Conservation (phyloP, 2,888 invertebrate species). For the Oxyscelio sp. region DNA sequence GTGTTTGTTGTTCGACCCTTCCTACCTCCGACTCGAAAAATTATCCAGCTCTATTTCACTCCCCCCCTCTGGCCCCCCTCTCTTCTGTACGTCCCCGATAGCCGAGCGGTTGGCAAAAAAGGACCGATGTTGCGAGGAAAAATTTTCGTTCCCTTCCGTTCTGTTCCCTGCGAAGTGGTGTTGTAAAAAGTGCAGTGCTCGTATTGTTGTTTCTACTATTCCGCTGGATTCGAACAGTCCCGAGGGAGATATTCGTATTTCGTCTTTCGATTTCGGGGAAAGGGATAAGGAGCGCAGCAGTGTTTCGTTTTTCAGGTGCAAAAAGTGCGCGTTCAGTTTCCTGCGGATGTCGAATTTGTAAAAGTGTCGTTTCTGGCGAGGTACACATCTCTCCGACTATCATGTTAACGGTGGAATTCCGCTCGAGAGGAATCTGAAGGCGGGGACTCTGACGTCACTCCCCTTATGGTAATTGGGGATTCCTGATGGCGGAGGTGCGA, state of each 20-base stretch:
- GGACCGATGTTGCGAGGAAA: no score
- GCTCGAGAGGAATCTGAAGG: conserved; percentile 89
- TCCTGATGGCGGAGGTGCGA: conserved; percentile 94
- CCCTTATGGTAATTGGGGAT: conserved; percentile 94
- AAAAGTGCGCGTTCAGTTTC: conserved; percentile 27
- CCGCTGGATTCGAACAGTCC: no score
- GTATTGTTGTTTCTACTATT: neutral
- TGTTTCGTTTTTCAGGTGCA: conserved; percentile 37
- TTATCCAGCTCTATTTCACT: no score
- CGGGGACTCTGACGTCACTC: conserved; percentile 93
- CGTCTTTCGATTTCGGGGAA: no score
- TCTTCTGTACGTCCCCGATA: no score
- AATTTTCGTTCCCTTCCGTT: no score
- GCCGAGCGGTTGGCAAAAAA: no score
- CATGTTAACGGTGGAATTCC: conserved; percentile 89
- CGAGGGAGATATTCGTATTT: no score
- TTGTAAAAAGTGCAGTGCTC: conserved; percentile 24
- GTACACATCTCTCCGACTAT: conserved; percentile 65
- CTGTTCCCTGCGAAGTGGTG: no score
- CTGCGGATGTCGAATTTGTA: conserved; percentile 30
- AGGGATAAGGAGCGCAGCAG: no score
- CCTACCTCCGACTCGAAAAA: no score
- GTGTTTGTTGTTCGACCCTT: no score
- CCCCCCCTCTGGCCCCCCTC: neutral
- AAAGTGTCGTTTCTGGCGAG: conserved; percentile 71